Evolutionary conservation across 2,113 vertebrate genomes (phyloP), one percentile per base, ranked within the genome.

Genomic region (Haliaeetus leucogaster): DNA sequence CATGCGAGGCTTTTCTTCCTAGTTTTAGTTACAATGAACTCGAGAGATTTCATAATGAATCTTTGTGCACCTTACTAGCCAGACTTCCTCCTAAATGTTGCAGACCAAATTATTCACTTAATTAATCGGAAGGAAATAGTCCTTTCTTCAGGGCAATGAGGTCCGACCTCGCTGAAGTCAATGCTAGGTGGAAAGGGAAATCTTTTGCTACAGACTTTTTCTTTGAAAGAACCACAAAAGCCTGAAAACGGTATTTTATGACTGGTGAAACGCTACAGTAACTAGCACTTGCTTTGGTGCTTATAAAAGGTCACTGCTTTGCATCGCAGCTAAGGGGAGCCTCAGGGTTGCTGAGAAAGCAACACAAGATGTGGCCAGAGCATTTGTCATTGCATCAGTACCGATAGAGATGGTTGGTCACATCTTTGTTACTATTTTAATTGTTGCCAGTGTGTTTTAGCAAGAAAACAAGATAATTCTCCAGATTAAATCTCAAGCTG

Each of bases 341-440:
- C 38, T 8, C 7, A 0, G 56, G 76, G 55, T 2, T 68, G 67
- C 91, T 45, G 67, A 76, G 82, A 11, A 68, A 48, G 50, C 36
- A 59, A 53, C 34, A 8, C 70, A 1, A 23, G 43, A 5, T 19
- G 10, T 1, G 2, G 52, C 12, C 43, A 4, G 59, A 55, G 78
- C 81, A 10, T 43, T 55, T 80, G 27, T 16, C 40, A 0, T 0
- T 2, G n/a, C 68, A 42, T 6, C 61, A 3, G 30, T 2, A 1
- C 53, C 3, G 10, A 0, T 0, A 5, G 45, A 32, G 77, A 2
- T 0, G 21, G 6, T 3, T 34, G 66, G 8, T 29, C n/a, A 3
- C 50, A 3, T 48, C 70, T 21, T 12, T 40, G 18, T 1, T 5
- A 1, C 65, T 29, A 2, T 6, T 80, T 48, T 7, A 16, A 53